Evolutionary conservation across 2,113 vertebrate genomes (phyloP).

Genomic region (Misgurnus anguillicaudatus): DNA sequence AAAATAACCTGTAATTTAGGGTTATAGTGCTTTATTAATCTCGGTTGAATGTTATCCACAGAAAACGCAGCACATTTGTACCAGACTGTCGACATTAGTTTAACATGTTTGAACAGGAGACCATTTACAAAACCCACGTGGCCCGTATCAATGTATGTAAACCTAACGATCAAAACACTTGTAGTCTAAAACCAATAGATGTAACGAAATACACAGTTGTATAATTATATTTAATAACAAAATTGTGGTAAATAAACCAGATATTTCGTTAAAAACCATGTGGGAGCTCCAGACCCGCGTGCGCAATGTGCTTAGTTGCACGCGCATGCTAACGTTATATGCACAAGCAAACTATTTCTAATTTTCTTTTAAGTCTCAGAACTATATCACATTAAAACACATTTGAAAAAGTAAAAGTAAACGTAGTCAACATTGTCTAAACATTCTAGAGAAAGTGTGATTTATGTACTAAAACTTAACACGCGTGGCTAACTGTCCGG

Average conservation of each 20-base stretch:
- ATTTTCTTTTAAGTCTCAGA: too few relatives aligned
- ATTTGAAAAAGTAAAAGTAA: background rate
- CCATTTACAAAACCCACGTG: background rate
- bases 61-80: background rate
- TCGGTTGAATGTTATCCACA: background rate
- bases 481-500: constrained; percentile 3
- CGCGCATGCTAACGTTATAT: background rate
- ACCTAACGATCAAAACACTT: background rate
- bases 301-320: background rate
- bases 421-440: background rate
- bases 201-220: background rate
- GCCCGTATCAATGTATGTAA: background rate
- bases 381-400: background rate
- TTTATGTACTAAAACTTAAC: background rate
- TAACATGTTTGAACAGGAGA: background rate
- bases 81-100: background rate
- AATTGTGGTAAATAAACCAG: background rate
- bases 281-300: constrained; percentile 1
- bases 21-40: background rate
- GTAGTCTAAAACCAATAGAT: background rate
- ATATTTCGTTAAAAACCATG: background rate
- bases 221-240: background rate
- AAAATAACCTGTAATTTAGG: background rate
- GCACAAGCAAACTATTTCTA: background rate
- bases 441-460: background rate